Percentiles rank a stretch among this genome's conserved stretches.
Conservation (phyloP, 2,888 invertebrate species). For the Toxonevra muliebris region DNA sequence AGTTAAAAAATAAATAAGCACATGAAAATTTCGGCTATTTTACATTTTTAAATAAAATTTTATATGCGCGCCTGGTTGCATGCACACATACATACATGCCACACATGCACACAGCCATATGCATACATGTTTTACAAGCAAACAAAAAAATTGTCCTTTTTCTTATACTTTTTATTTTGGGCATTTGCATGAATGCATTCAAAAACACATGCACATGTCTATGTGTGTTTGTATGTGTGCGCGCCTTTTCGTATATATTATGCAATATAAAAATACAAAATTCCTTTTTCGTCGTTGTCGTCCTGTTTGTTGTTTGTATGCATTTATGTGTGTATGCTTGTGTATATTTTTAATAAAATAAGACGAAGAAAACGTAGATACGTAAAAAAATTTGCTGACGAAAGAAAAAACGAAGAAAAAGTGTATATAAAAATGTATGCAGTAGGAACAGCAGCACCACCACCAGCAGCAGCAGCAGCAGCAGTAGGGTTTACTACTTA, state of each 20-base stretch:
- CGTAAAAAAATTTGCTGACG: neutral
- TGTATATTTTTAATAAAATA: conserved; percentile 25
- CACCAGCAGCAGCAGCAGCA: neutral
- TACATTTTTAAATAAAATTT: conserved; percentile 22
- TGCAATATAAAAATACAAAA: conserved; percentile 30
- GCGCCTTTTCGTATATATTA: conserved; percentile 1
- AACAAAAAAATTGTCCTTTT: conserved; percentile 28
- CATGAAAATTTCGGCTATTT: conserved; percentile 31
- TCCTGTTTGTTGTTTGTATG: conserved; percentile 31
- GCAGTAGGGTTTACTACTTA: conserved; percentile 18
- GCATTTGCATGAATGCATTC: conserved; percentile 7
- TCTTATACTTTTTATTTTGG: conserved; percentile 25
- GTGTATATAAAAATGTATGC: conserved; percentile 17
- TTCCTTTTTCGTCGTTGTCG: conserved; percentile 28
- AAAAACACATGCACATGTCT: neutral
- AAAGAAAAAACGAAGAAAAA: conserved; percentile 21
- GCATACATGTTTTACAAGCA: conserved; percentile 4
- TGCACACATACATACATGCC: conserved; percentile 8
- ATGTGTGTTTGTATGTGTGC: conserved; percentile 18
- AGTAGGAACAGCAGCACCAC: conserved; percentile 15
- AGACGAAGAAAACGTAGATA: conserved; percentile 1
- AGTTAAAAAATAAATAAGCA: conserved; percentile 17
- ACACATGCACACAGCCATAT: conserved; percentile 3
- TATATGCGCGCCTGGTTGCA: conserved; percentile 17
- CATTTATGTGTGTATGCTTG: too few species aligned